Percentiles rank a stretch among this genome's conserved stretches.
These are phyloP conservation scores for Agrypnia vestita DNA, from an alignment of 1,140 invertebrate species.

Conservation along the genomic window DNA sequence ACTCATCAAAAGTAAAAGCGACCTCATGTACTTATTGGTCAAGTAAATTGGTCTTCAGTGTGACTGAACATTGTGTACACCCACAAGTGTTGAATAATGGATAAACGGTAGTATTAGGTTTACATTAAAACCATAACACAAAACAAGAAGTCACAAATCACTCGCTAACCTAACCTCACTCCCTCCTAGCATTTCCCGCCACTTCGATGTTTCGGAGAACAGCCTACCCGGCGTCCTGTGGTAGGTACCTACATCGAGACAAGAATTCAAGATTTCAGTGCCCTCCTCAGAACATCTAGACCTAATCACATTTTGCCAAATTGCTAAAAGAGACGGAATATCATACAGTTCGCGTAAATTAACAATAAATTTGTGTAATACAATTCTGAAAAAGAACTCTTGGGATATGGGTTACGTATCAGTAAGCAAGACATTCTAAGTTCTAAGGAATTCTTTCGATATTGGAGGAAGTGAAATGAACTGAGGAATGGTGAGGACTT, in stretches of 20 bases:
- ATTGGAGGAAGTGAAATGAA: background rate
- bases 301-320: no score
- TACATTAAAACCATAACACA: constrained; percentile 30
- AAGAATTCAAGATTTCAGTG: no score
- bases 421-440: background rate
- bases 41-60: background rate
- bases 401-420: background rate
- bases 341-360: no score
- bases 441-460: background rate
- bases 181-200: background rate
- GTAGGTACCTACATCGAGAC: no score
- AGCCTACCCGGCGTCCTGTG: background rate
- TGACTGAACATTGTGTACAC: background rate
- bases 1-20: constrained; percentile 25
- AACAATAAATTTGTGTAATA: background rate
- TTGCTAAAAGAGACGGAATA: no score
- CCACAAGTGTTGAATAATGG: constrained; percentile 33
- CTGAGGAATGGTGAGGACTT: background rate
- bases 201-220: background rate
- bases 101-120: constrained; percentile 39
- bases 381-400: constrained; percentile 6
- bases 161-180: constrained; percentile 5
- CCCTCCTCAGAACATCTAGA: no score
- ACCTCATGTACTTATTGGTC: constrained; percentile 8
- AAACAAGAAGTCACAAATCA: constrained; percentile 35